phyloP scores from a whole-genome alignment of 2,888 invertebrate genomes.

The Temnothorax unifasciatus region DNA sequence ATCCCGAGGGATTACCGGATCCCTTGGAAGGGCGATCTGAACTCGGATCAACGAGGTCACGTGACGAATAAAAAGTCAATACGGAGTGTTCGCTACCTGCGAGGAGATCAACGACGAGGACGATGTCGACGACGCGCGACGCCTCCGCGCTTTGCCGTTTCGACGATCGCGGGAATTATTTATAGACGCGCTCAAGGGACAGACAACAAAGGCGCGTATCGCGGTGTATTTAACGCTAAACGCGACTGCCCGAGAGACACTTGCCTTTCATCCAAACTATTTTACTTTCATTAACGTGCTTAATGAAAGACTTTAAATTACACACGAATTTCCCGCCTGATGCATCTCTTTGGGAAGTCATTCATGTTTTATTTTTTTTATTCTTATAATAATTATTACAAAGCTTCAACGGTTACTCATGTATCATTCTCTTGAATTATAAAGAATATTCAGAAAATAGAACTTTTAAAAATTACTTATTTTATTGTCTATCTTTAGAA shows the following conservation, averaged over 20 bases:
- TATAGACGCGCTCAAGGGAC: slow-evolving; percentile 69
- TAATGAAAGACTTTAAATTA: no score
- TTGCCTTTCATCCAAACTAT: not conserved
- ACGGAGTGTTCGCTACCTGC: not conserved
- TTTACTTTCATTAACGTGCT: not conserved
- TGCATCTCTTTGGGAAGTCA: not conserved
- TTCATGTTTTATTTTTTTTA: not conserved
- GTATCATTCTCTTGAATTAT: no score
- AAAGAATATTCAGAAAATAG: no score
- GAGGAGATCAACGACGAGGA: not conserved
- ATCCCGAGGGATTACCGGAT: not conserved
- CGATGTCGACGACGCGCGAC: not conserved
- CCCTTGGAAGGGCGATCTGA: not conserved
- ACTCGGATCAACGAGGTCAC: not conserved
- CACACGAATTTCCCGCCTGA: not conserved
- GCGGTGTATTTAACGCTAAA: slow-evolving; percentile 8
- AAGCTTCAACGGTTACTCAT: no score
- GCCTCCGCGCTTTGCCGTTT: slow-evolving; percentile 19
- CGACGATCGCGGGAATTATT: slow-evolving; percentile 70
- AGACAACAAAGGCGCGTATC: slow-evolving; percentile 65
- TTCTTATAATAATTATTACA: no score
- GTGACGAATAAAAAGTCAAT: not conserved
- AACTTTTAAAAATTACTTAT: no score
- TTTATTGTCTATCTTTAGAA: not conserved
- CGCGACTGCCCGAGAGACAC: not conserved